Evolutionary conservation across 2,797 vertebrate genomes (phyloP), one percentile per base, ranked within the genome.

Genomic region (Alca torda): DNA sequence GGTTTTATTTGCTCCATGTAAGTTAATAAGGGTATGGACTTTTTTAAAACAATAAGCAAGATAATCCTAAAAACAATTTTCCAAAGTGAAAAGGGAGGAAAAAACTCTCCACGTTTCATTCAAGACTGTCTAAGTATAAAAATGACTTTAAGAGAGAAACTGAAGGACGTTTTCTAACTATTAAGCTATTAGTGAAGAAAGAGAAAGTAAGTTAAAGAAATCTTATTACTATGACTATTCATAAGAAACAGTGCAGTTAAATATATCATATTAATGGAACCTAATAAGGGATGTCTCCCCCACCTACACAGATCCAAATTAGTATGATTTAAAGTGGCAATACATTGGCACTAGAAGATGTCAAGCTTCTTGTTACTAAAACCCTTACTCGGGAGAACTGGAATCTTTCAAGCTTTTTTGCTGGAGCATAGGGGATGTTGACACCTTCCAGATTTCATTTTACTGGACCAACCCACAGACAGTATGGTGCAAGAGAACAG

Each of bases 401-500:
- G 93, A 93, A 95, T 87, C 83, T 94, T 87, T 91, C 83, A 93
- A 93, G 95, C 85, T 95, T 95, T 48, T 90, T 81, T 35, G 33
- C 91, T 67, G 51, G 69, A 97, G 96, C 95, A 96, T 73, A 96
- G 59, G 95, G 95, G 97, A 95, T 97, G 96, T 76, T 95, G 92
- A 96, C 94, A 98, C 92, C 96, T 97, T 97, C 96, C 97, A 98
- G 98, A 97, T 98, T 97, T 93, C 91, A 90, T 96, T 96, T 95
- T 81, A 97, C 88, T 97, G 97, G 97, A 94, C 97, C 98, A 98
- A 90, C 97, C 97, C 97, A 97, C 97, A 98, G 97, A 96, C 98
- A 98, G 96, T 96, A 97, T 98, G 97, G 96, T 97, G 96, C 96
- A 97, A 96, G 97, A 90, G 97, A 96, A 96, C 77, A 97, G 96